A percentile compares a stretch with the other conserved stretches of the same genome.
These are phyloP conservation scores for Xylota segnis DNA, from an alignment of 2,888 invertebrate species.

Conservation along the genomic window DNA sequence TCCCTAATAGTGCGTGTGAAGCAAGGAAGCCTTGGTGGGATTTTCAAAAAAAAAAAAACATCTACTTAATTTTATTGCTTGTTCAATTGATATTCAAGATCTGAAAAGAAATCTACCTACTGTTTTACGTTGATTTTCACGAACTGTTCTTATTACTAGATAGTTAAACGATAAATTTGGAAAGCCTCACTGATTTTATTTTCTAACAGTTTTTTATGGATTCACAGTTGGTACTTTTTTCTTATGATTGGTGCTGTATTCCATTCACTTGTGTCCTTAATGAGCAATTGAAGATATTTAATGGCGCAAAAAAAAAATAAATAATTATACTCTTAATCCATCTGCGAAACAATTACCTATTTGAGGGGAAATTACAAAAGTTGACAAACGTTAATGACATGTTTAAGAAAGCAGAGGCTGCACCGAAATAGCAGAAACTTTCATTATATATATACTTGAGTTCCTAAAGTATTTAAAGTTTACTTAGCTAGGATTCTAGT, in stretches of 20 bases:
- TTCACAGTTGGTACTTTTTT: constrained; percentile 7
- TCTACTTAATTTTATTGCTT: not conserved
- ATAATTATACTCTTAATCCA: constrained; percentile 20
- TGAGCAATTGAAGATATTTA: constrained; percentile 36
- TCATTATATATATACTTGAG: too few species aligned
- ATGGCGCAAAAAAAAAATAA: constrained; percentile 10
- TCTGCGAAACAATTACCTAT: not conserved
- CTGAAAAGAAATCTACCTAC: not conserved
- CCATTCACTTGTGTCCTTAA: constrained; percentile 70
- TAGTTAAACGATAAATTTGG: not conserved
- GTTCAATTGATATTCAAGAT: not conserved
- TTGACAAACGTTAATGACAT: not conserved
- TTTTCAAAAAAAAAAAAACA: not conserved
- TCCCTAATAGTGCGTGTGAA: not conserved
- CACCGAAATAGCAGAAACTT: constrained; percentile 6
- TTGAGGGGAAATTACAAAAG: constrained; percentile 6
- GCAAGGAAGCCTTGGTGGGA: not conserved
- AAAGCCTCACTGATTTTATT: not conserved
- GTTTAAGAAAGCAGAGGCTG: constrained; percentile 3
- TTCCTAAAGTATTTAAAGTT: too few species aligned
- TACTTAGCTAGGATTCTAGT: too few species aligned
- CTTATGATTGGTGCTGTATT: constrained; percentile 8
- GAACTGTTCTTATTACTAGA: not conserved
- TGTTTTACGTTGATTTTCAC: not conserved
- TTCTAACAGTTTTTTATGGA: not conserved